Evolutionary conservation across 2,797 vertebrate species (phyloP).

Genomic region (Onychomys arenicola): DNA sequence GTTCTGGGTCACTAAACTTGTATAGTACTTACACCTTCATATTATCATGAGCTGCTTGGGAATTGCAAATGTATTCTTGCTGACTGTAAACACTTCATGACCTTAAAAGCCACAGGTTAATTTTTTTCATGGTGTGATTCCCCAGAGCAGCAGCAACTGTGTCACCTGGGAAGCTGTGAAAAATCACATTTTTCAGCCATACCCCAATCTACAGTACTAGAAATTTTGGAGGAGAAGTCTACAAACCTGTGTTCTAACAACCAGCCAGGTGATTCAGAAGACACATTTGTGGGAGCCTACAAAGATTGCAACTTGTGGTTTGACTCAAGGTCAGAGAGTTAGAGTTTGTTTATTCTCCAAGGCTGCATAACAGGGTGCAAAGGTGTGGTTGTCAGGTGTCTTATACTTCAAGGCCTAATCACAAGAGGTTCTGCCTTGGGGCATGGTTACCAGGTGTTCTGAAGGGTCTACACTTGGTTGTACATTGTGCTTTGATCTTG

Average conservation of each 20-base stretch:
- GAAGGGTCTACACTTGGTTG: too few relatives aligned
- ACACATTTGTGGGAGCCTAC: too few relatives aligned
- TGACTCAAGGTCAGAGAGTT: too few relatives aligned
- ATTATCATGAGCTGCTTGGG: background rate
- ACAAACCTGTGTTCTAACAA: background rate
- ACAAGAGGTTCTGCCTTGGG: too few relatives aligned
- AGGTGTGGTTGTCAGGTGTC: too few relatives aligned
- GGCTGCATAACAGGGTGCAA: too few relatives aligned
- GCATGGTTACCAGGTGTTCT: too few relatives aligned
- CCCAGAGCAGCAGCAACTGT: background rate
- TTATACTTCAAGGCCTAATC: too few relatives aligned
- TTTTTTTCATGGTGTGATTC: background rate
- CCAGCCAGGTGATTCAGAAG: constrained; percentile 11
- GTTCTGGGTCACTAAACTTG: background rate
- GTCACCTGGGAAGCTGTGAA: background rate
- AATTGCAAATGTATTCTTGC: background rate
- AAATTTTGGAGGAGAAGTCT: background rate
- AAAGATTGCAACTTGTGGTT: too few relatives aligned
- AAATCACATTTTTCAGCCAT: background rate
- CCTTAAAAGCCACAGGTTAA: background rate
- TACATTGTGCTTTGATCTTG: too few relatives aligned
- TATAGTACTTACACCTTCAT: background rate
- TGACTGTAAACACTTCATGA: background rate
- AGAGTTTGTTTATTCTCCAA: too few relatives aligned
- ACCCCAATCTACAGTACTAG: background rate